phyloP scores from a whole-genome alignment of 2,888 invertebrate species.

The Dasysyrphus tricinctus region DNA sequence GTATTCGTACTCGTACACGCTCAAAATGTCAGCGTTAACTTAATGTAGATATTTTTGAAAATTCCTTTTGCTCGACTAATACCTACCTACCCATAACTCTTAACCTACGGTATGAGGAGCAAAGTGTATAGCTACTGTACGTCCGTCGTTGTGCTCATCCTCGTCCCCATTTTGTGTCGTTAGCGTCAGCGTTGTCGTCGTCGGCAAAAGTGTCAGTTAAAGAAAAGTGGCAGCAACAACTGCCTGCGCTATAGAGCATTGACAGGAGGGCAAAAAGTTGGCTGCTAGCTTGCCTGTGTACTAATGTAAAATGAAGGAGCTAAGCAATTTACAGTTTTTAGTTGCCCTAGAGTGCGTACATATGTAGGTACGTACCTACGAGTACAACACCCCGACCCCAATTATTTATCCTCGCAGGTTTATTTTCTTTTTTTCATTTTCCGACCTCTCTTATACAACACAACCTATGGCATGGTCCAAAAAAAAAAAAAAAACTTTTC shows the following conservation, averaged over 20 bases:
- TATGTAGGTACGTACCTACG: neutral
- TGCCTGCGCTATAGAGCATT: slow-evolving; percentile 20
- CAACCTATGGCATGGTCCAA: slow-evolving; percentile 48
- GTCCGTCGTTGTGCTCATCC: neutral
- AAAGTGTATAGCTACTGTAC: neutral
- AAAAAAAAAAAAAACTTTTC: slow-evolving; percentile 26
- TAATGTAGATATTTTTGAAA: slow-evolving; percentile 54
- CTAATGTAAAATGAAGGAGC: slow-evolving; percentile 67
- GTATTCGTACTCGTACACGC: slow-evolving; percentile 58
- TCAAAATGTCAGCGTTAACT: slow-evolving; percentile 66
- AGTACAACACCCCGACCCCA: slow-evolving; percentile 11
- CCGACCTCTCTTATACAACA: neutral
- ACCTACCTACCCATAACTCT: slow-evolving; percentile 53
- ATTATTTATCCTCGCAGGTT: slow-evolving; percentile 27
- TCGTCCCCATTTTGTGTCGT: neutral
- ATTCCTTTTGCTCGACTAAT: slow-evolving; percentile 63
- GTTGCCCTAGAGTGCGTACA: slow-evolving; percentile 45
- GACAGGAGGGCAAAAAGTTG: slow-evolving; percentile 18
- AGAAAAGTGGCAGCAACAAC: slow-evolving; percentile 62
- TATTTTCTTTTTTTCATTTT: slow-evolving; percentile 26
- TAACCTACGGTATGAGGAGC: slow-evolving; percentile 51
- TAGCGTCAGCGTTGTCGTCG: too few species aligned
- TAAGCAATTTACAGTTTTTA: slow-evolving; percentile 67
- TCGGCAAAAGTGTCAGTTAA: slow-evolving; percentile 50
- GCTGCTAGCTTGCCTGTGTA: neutral